These are phyloP conservation scores for Conchocele bisecta DNA, from an alignment of 2,888 invertebrate species.

Conservation along the genomic window DNA sequence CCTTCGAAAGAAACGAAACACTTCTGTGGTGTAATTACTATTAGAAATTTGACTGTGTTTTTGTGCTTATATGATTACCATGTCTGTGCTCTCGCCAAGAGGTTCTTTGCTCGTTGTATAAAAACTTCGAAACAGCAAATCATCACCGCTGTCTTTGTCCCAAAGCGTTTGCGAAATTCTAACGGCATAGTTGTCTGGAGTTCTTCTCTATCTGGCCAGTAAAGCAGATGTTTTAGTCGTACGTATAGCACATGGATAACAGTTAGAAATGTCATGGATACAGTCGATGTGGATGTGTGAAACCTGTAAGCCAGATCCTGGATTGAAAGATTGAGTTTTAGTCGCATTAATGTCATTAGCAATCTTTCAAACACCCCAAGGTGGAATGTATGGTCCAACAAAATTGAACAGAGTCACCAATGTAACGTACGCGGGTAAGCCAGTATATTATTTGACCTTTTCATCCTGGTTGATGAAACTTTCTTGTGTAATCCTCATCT, in stretches of 20 bases:
- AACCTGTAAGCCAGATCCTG: conserved; percentile 32
- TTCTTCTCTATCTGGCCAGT: conserved; percentile 45
- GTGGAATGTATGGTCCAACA: no score
- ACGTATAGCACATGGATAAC: conserved; percentile 26
- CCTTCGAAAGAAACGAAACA: conserved; percentile 63
- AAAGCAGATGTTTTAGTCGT: conserved; percentile 26
- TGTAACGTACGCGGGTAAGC: no score
- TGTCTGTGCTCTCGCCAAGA: conserved; percentile 54
- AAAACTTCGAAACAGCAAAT: conserved; percentile 55
- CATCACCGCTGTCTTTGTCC: conserved; percentile 42
- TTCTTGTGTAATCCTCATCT: no score
- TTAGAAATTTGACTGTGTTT: conserved; percentile 65
- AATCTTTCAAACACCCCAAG: conserved; percentile 13
- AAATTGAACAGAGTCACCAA: no score
- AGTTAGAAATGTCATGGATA: conserved; percentile 21
- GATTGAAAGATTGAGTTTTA: conserved; percentile 12
- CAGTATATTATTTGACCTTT: no score
- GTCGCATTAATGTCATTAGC: conserved; percentile 12
- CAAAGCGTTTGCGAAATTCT: conserved; percentile 34
- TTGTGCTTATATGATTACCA: conserved; percentile 62
- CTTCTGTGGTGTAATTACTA: conserved; percentile 64
- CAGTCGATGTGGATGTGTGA: conserved; percentile 30
- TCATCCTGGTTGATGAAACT: no score
- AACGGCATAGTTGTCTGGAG: conserved; percentile 42
- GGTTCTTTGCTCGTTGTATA: conserved; percentile 48